A percentile compares a stretch with the other conserved stretches of the same genome.
Evolutionary conservation across 2,888 invertebrate species (phyloP).

Genomic region (Stenichneumon culpator): DNA sequence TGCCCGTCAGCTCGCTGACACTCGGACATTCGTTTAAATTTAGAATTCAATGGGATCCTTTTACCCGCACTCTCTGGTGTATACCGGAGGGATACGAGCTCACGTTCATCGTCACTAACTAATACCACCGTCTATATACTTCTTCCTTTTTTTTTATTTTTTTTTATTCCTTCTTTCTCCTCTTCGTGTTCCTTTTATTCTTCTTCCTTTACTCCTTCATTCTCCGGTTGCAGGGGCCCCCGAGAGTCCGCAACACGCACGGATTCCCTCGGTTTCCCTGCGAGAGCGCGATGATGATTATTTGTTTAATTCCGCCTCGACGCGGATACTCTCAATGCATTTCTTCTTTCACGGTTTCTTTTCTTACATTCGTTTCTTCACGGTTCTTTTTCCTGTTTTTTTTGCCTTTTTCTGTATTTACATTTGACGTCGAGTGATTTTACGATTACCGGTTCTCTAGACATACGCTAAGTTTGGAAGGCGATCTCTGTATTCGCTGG

Average conservation of each 20-base stretch:
- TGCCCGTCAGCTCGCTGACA: conserved; percentile 82
- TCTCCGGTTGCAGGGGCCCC: conserved; percentile 54
- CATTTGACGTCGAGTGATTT: conserved; percentile 65
- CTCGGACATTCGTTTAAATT: conserved; percentile 84
- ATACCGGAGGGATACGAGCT: conserved; percentile 71
- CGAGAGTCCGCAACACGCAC: conserved; percentile 55
- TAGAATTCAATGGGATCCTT: conserved; percentile 85
- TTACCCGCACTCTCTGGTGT: conserved; percentile 76
- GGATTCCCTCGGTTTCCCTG: conserved; percentile 54
- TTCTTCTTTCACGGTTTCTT: conserved; percentile 32
- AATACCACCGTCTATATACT: conserved; percentile 70
- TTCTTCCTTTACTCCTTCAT: conserved; percentile 40
- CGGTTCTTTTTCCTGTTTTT: conserved; percentile 10
- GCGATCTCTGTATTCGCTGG: conserved; percentile 17
- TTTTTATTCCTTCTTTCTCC: conserved; percentile 35
- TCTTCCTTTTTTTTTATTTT: conserved; percentile 10
- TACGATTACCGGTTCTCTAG: conserved; percentile 74
- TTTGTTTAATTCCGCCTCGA: conserved; percentile 67
- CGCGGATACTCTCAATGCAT: conserved; percentile 68
- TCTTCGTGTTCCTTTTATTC: conserved; percentile 47
- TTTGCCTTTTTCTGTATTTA: conserved; percentile 40
- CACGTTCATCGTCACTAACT: conserved; percentile 81
- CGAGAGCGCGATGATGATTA: conserved; percentile 49
- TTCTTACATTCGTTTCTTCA: conserved; percentile 21
- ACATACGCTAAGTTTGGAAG: background rate